Conservation (phyloP, 2,888 invertebrate genomes). For the Plebejus argus region DNA sequence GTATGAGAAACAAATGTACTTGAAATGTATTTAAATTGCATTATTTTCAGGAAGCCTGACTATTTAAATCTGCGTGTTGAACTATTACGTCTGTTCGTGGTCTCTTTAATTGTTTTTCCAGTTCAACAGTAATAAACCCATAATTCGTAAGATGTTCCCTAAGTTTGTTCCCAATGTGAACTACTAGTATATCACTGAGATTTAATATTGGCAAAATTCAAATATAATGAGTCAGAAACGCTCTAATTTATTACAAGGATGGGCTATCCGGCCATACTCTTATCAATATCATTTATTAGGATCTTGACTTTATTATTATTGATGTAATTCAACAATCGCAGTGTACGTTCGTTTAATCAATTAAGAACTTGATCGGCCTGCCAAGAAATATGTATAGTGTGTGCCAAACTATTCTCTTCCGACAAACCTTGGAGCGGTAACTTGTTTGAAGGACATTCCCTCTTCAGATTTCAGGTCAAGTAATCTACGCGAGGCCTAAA, state of each 20-base stretch:
- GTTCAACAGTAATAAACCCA: too few species aligned
- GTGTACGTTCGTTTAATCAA: conserved; percentile 43
- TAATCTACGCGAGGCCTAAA: conserved; percentile 13
- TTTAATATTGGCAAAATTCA: neutral
- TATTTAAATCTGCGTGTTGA: too few species aligned
- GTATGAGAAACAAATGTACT: too few species aligned
- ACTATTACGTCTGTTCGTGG: too few species aligned
- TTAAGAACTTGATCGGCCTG: conserved; percentile 41
- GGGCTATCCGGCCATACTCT: conserved; percentile 8
- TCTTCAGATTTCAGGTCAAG: conserved; percentile 36
- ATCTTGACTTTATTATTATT: conserved; percentile 32
- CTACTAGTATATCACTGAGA: neutral
- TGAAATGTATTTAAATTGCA: too few species aligned
- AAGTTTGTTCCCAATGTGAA: too few species aligned
- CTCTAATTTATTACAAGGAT: neutral
- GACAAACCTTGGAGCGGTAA: conserved; percentile 41
- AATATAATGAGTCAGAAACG: conserved; percentile 22
- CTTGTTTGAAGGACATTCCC: conserved; percentile 40
- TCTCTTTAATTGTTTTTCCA: too few species aligned
- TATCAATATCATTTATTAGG: conserved; percentile 25
- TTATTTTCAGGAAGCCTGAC: too few species aligned
- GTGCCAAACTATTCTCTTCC: conserved; percentile 46
- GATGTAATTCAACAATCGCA: conserved; percentile 28
- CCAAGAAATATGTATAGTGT: conserved; percentile 41
- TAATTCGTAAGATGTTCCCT: too few species aligned